Base-by-base conservation (phyloP, 2,113 vertebrate genomes). In the Chaetorhynchus papuensis region DNA sequence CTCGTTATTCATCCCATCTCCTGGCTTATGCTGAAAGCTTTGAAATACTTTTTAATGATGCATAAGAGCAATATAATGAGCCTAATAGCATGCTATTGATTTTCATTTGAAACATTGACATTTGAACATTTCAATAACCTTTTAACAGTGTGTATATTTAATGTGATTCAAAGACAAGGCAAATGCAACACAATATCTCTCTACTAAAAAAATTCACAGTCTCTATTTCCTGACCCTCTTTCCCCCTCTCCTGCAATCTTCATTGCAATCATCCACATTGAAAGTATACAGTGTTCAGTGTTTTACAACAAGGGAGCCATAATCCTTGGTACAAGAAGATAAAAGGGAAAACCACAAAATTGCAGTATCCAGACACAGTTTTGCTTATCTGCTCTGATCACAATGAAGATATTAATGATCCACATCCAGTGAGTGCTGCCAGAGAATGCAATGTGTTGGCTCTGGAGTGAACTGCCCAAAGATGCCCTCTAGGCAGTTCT, bases 1-100 rank as follows among this genome's bases (percentile, higher is more conserved):
- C 80, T 85, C 47, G 22, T 87, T 94, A 75, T 90, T 93, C 66
- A 82, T 81, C 47, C 78, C 59, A 24, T 94, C 89, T 93, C 75
- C 72, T 74, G 47, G 80, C 81, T 89, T 90, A n/a, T 84, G 56
- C 78, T 91, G 86, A 94, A 96, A 96, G 95, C 95, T 95, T 96
- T 94, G 83, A 92, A 94, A 95, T 95, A 66, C 33, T 11, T 91
- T 96, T 94, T 85, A 94, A 89, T 94, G 92, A 90, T 90, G 78
- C 65, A 88, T 81, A 94, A 82, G 53, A 56, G 84, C 76, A 77
- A 35, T 84, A 80, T 65, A 94, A 91, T 64, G 68, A 96, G 82
- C 83, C 50, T 97, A 97, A 96, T 93, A 94, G 97, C 66, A 53
- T 71, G 50, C 65, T 94, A 97, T 97, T 97, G 97, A 97, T 96